Conservation (phyloP, 2,888 invertebrate genomes). For the Oscheius sp. region DNA sequence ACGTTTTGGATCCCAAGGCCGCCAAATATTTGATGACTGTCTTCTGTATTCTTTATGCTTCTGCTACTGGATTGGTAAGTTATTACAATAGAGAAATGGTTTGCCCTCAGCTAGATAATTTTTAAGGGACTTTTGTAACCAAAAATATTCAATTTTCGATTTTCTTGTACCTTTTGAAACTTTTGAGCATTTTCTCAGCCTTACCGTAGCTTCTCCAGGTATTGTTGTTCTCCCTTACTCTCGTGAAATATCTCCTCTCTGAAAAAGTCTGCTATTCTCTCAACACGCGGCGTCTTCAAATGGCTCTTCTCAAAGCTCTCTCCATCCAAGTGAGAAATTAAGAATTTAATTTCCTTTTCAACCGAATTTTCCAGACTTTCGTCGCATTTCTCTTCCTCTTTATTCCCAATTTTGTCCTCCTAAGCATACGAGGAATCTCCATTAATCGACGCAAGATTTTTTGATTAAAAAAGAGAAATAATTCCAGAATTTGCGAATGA, state of each 20-base stretch:
- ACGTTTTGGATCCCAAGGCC: neutral
- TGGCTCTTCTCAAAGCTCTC: neutral
- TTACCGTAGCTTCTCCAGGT: neutral
- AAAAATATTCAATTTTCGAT: neutral
- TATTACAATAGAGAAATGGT: too few species aligned
- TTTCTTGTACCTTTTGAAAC: too few species aligned
- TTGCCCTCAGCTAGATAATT: too few species aligned
- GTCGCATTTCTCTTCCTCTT: neutral
- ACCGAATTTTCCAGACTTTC: neutral
- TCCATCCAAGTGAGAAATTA: neutral
- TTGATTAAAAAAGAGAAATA: neutral
- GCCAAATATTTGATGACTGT: slow-evolving; percentile 1
- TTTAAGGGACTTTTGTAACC: too few species aligned
- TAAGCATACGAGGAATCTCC: neutral
- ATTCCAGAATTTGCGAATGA: slow-evolving; percentile 4
- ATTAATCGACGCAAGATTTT: slow-evolving; percentile 9
- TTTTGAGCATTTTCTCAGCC: too few species aligned
- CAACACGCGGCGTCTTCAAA: neutral
- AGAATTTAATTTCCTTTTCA: too few species aligned
- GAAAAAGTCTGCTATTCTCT: neutral
- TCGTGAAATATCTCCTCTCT: neutral
- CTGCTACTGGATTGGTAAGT: too few species aligned
- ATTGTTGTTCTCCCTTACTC: neutral
- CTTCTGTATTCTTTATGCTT: neutral
- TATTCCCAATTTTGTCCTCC: neutral